Conservation (phyloP, 2,888 invertebrate genomes). For the Caenorhabditis wallacei region DNA sequence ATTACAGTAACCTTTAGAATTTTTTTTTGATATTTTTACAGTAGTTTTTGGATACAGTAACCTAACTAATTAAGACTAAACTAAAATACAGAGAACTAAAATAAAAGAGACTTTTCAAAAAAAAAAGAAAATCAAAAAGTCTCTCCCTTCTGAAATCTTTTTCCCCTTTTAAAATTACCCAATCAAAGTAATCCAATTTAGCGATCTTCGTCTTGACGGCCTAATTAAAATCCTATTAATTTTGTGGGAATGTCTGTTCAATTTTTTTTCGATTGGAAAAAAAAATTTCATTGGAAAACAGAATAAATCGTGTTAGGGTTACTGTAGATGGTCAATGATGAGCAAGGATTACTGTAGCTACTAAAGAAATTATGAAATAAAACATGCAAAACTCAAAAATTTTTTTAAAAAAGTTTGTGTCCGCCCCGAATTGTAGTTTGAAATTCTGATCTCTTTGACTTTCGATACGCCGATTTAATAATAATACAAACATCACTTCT, state of each 20-base stretch:
- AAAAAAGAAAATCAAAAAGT: neutral
- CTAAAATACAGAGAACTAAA: no score
- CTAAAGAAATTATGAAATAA: neutral
- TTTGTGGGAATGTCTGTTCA: neutral
- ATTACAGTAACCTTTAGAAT: neutral
- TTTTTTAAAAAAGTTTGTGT: neutral
- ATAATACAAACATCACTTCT: constrained; percentile 10
- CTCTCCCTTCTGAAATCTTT: constrained; percentile 1
- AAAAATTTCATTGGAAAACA: neutral
- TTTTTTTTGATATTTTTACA: constrained; percentile 12
- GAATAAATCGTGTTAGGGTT: neutral
- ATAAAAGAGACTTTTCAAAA: no score
- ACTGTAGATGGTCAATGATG: neutral
- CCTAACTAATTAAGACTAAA: no score
- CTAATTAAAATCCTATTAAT: neutral
- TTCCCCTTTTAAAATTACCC: neutral
- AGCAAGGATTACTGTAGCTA: neutral
- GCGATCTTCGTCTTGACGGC: neutral
- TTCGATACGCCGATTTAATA: constrained; percentile 6
- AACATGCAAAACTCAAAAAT: neutral
- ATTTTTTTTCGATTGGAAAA: no score
- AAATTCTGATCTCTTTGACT: constrained; percentile 49
- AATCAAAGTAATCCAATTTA: constrained; percentile 45
- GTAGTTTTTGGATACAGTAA: no score
- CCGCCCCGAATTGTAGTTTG: constrained; percentile 51